Percentiles rank a stretch among this genome's conserved stretches.
These are phyloP conservation scores for Panthera uncia DNA, from an alignment of 2,113 vertebrate genomes.

Conservation along the genomic window DNA sequence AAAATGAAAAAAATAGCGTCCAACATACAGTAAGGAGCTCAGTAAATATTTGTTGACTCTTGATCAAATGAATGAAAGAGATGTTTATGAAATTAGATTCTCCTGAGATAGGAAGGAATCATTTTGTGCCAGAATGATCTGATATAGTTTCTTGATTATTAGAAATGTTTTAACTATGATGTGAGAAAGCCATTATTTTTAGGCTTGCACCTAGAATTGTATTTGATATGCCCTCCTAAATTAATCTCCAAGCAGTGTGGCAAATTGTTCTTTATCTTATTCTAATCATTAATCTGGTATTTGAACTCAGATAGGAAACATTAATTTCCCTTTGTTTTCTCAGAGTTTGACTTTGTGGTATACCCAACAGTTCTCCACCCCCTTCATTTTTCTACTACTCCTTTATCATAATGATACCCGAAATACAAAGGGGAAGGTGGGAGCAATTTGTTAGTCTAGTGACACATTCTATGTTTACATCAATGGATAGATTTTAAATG, in stretches of 20 bases:
- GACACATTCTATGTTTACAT: slow-evolving; percentile 3
- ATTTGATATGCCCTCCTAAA: background rate
- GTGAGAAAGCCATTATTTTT: background rate
- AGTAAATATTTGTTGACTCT: background rate
- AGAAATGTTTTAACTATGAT: background rate
- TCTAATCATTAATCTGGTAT: slow-evolving; percentile 12
- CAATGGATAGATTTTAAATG: slow-evolving; percentile 39
- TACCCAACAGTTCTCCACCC: background rate
- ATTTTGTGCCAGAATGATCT: background rate
- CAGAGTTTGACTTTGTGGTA: background rate
- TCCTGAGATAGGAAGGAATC: slow-evolving; percentile 1
- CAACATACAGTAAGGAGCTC: background rate
- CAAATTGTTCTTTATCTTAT: slow-evolving; percentile 1
- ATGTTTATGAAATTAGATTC: background rate
- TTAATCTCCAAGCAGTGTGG: background rate
- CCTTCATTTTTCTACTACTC: background rate
- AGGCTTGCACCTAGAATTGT: background rate
- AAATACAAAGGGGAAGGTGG: background rate
- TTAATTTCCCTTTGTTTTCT: slow-evolving; percentile 16
- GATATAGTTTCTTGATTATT: background rate
- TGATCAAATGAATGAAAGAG: background rate
- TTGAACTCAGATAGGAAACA: slow-evolving; percentile 27
- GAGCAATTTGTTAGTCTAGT: background rate
- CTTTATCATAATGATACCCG: slow-evolving; percentile 26
- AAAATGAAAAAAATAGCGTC: background rate